These are phyloP conservation scores for Bellardia bayeri DNA, from an alignment of 2,888 invertebrate genomes.

Conservation along the genomic window DNA sequence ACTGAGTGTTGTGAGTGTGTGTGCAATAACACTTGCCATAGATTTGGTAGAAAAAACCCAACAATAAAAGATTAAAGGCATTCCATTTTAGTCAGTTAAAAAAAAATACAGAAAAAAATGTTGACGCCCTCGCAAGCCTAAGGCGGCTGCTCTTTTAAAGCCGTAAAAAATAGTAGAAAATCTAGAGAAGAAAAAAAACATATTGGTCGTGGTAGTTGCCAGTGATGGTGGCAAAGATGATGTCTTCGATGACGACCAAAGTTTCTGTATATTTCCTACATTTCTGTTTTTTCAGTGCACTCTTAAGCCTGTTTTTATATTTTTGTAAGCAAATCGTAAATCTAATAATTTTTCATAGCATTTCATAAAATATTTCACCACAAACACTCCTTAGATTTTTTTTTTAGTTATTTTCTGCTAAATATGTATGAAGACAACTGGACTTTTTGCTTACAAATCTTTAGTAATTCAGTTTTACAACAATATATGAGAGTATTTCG, in stretches of 20 bases:
- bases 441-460: conserved; percentile 31
- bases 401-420: neutral
- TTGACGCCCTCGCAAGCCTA: conserved; percentile 79
- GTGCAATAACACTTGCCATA: conserved; percentile 60
- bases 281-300: conserved; percentile 42
- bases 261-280: conserved; percentile 39
- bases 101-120: conserved; percentile 65
- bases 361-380: conserved; percentile 76
- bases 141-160: conserved; percentile 63
- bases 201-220: conserved; percentile 38
- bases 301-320: conserved; percentile 67
- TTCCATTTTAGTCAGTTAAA: conserved; percentile 50
- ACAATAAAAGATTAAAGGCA: conserved; percentile 20
- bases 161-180: neutral
- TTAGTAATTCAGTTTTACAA: neutral
- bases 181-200: conserved; percentile 6
- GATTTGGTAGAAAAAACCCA: conserved; percentile 15
- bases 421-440: conserved; percentile 18
- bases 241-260: conserved; percentile 60
- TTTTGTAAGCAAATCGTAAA: conserved; percentile 78
- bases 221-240: conserved; percentile 64
- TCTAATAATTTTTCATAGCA: conserved; percentile 79
- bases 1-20: neutral
- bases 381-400: conserved; percentile 73
- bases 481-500: neutral